These are phyloP conservation scores for Spizella passerina DNA, from an alignment of 2,797 vertebrate genomes.

Conservation along the genomic window DNA sequence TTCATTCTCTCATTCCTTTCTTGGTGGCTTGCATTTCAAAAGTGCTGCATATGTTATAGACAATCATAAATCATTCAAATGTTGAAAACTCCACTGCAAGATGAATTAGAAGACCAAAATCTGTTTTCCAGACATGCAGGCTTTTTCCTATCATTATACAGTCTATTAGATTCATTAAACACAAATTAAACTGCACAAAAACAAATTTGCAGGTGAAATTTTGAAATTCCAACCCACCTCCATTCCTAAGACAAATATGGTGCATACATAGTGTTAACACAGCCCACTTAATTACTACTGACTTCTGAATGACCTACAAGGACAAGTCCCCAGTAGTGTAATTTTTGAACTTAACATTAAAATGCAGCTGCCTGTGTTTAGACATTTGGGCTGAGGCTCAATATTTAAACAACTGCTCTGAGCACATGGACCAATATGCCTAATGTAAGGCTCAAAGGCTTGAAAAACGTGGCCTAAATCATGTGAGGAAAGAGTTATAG, in stretches of 20 bases:
- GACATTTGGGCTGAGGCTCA: background rate
- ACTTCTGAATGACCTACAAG: background rate
- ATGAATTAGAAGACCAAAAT: conserved; percentile 2
- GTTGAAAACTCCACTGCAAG: background rate
- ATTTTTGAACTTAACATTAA: background rate
- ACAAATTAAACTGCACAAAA: background rate
- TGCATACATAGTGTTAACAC: background rate
- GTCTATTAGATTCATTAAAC: conserved; percentile 44
- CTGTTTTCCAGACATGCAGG: conserved; percentile 26
- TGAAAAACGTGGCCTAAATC: background rate
- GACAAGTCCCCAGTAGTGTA: background rate
- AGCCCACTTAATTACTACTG: background rate
- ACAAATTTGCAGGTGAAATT: background rate
- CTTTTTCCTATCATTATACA: background rate
- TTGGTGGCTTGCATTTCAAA: conserved; percentile 6
- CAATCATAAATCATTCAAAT: background rate
- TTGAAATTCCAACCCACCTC: background rate
- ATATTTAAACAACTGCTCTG: conserved; percentile 6
- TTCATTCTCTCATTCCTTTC: background rate
- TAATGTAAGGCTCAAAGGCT: background rate
- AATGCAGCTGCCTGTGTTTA: background rate
- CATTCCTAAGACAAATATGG: background rate
- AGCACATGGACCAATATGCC: background rate
- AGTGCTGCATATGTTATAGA: background rate
- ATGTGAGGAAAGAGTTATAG: background rate